Conservation (phyloP, 1,140 invertebrate species). For the Argopecten irradians region DNA sequence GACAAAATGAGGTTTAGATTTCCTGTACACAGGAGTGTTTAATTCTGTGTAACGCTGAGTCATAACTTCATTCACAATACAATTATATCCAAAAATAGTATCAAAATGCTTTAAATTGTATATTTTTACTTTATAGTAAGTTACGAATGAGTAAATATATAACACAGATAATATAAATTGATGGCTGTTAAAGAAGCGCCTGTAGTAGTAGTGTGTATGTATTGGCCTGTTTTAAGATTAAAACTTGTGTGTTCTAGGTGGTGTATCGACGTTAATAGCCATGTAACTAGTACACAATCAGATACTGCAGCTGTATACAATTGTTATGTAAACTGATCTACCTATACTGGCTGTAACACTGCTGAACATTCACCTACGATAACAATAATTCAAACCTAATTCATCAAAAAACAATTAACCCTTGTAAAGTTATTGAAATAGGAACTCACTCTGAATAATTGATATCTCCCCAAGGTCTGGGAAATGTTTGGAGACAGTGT, state of each 20-base stretch:
- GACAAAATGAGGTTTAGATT: not conserved
- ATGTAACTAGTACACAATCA: not conserved
- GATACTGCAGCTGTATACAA: not conserved
- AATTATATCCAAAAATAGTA: not conserved
- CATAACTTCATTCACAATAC: not conserved
- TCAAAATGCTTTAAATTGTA: not conserved
- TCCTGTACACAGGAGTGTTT: not conserved
- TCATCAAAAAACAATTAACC: slow-evolving; percentile 3
- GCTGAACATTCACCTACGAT: not conserved
- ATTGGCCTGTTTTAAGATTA: not conserved
- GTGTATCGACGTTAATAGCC: not conserved
- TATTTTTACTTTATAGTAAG: not conserved
- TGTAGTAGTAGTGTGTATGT: not conserved
- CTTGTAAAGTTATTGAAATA: not conserved
- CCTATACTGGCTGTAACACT: not conserved
- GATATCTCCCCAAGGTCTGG: not conserved
- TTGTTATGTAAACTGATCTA: not conserved
- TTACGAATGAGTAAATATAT: not conserved
- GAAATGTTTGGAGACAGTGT: not conserved
- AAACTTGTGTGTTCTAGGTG: not conserved
- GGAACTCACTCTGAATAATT: not conserved
- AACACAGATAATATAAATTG: not conserved
- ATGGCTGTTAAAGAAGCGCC: not conserved
- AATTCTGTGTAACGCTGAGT: not conserved
- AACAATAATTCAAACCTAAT: slow-evolving; percentile 5